Evolutionary conservation across 2,113 vertebrate species (phyloP).

Genomic region (Paracanthobrama guichenoti): DNA sequence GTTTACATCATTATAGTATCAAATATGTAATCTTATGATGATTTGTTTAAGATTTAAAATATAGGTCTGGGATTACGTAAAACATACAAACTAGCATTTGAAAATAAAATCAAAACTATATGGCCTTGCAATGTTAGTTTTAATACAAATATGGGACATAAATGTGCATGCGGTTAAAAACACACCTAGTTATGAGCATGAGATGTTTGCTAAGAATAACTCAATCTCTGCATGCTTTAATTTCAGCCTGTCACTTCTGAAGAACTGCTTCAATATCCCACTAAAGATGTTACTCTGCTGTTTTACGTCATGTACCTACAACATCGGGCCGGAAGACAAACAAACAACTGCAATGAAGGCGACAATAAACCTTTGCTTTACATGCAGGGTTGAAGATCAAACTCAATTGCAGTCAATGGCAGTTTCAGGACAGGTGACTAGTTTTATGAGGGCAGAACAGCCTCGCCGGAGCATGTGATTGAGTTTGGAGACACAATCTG

Average conservation of each 20-base stretch:
- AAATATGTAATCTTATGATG: too few species aligned
- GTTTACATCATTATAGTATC: too few species aligned
- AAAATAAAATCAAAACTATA: neutral
- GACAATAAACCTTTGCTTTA: neutral
- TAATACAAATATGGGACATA: neutral
- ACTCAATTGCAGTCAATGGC: neutral
- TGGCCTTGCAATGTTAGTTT: neutral
- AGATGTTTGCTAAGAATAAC: neutral
- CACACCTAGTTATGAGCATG: neutral
- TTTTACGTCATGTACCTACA: neutral
- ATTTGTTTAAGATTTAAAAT: neutral
- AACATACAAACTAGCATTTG: neutral
- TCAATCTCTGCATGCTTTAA: neutral
- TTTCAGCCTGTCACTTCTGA: neutral
- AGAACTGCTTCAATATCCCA: slow-evolving; percentile 1
- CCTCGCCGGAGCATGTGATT: slow-evolving; percentile 20
- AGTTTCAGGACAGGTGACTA: neutral
- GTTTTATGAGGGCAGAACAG: slow-evolving; percentile 2
- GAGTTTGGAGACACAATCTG: neutral
- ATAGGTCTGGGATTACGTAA: neutral
- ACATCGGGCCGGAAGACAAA: neutral
- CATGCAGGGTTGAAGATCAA: neutral
- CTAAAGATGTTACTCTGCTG: neutral
- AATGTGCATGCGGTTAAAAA: neutral
- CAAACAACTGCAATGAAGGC: neutral